These are phyloP conservation scores for Phasia obesa DNA, from an alignment of 2,888 invertebrate genomes.

Conservation along the genomic window DNA sequence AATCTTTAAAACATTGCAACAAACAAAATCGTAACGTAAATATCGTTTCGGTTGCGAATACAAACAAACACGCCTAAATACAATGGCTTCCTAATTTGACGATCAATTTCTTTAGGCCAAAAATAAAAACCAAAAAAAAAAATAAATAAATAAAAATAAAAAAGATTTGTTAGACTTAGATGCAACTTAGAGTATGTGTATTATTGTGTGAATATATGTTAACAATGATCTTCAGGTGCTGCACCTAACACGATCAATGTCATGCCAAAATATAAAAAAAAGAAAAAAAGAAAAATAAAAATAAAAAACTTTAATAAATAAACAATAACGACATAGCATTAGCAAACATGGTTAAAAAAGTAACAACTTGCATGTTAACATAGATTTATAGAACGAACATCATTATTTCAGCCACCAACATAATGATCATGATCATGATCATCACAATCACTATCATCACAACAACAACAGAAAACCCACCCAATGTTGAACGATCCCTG, in stretches of 20 bases:
- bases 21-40: conserved; percentile 37
- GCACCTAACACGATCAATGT: conserved; percentile 71
- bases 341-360: conserved; percentile 3
- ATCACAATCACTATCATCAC: conserved; percentile 12
- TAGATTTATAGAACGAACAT: conserved; percentile 37
- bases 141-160: neutral
- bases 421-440: conserved; percentile 13
- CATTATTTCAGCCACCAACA: neutral
- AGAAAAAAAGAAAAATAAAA: too few relatives aligned
- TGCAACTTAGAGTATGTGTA: conserved; percentile 15
- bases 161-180: conserved; percentile 40
- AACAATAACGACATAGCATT: conserved; percentile 7
- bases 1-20: conserved; percentile 32
- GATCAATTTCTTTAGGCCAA: conserved; percentile 65
- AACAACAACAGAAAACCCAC: conserved; percentile 3
- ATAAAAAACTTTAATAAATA: conserved; percentile 26
- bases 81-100: conserved; percentile 66
- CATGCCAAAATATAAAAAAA: too few relatives aligned
- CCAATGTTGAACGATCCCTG: conserved; percentile 35
- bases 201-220: conserved; percentile 37
- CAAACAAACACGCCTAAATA: conserved; percentile 61
- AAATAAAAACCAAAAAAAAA: conserved; percentile 24
- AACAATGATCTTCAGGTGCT: conserved; percentile 69
- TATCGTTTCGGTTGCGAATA: conserved; percentile 22
- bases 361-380: conserved; percentile 48